Base-by-base conservation (phyloP, 1,140 invertebrate genomes). In the Heliconius congener region DNA sequence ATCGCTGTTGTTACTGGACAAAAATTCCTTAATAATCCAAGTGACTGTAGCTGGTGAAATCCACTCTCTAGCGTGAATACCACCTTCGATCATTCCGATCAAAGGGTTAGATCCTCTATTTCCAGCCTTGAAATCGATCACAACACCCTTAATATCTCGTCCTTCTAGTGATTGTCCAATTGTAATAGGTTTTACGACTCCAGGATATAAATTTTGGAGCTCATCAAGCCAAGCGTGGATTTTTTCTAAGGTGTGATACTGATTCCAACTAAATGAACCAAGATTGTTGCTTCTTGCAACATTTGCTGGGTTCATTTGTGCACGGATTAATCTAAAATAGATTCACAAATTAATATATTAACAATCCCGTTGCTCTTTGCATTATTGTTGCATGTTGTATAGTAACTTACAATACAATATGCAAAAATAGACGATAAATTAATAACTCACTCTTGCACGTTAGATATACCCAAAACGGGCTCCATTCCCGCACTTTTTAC, bases 41-140 rank as follows among this genome's bases (percentile, higher is more conserved):
- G 97, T 96, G 0, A 96, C 96, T 1, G 96, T 96, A 0, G 97
- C 97, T 16, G 97, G 97, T 0, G 97, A 96, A 60, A 98, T 97
- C 97, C 98, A 98, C 95, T 98, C 97, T 76, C 96, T 94, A 1
- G 96, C 96, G 84, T 97, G 96, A 73, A 96, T 97, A 27, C 96
- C 96, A 78, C 96, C 96, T 88, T 97, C 97, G 73, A 97, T 95
- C 88, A 93, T 91, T 30, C 83, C 91, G 55, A 85, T 83, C 2
- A 92, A 70, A 39, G 91, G 90, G 34, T 82, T 85, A 1, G 80
- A 74, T 57, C 81, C 83, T 75, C 89, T 85, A 9, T 85, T 42
- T 23, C 83, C 86, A 39, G 77, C 34, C 78, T 88, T 90, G 13
- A 89, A 89, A 46, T 93, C 91, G n/a, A 93, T 92, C 39, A 88